Evolutionary conservation across 2,797 vertebrate species (phyloP).

Genomic region (Tympanoctomys barrerae): DNA sequence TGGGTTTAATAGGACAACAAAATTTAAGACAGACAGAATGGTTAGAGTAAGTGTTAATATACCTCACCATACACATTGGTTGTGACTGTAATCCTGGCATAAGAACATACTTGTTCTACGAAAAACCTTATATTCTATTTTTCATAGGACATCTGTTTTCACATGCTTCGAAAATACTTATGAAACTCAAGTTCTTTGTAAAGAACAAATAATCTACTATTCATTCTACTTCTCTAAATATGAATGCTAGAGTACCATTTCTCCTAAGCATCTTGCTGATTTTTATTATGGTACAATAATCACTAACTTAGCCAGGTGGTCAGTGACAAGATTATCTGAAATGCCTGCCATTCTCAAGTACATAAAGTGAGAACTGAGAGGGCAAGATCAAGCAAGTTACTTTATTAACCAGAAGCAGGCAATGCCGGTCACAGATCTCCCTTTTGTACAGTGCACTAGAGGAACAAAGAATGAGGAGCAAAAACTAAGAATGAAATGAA

Average conservation of each 20-base stretch:
- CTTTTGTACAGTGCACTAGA: not conserved
- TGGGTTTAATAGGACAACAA: not conserved
- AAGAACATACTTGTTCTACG: not conserved
- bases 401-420: not conserved
- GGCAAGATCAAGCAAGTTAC: not conserved
- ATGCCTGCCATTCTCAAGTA: not conserved
- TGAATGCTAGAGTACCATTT: not conserved
- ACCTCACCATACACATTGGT: not conserved
- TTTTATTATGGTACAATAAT: not conserved
- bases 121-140: not conserved
- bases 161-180: not conserved
- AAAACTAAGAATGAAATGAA: not conserved
- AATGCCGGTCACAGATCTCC: not conserved
- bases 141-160: slow-evolving; percentile 1
- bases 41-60: not conserved
- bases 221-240: not conserved
- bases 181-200: not conserved
- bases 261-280: not conserved
- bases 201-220: not conserved
- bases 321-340: not conserved
- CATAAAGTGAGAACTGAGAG: not conserved
- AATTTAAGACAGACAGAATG: not conserved
- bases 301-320: not conserved
- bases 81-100: not conserved
- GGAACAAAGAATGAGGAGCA: not conserved